These are phyloP conservation scores for Poeciliopsis retropinna DNA, from an alignment of 2,113 vertebrate genomes.

Conservation along the genomic window DNA sequence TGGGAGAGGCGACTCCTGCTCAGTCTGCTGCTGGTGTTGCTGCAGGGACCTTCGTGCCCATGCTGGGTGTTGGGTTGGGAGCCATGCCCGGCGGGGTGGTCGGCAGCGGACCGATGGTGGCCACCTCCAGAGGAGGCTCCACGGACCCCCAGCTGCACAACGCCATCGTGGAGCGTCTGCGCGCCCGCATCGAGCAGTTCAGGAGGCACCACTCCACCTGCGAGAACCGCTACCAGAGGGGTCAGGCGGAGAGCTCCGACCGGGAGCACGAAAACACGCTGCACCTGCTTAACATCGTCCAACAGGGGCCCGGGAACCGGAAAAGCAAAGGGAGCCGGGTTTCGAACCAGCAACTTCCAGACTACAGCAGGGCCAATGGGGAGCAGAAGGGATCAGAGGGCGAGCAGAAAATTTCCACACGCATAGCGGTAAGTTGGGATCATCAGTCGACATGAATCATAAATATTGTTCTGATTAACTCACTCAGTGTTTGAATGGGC, in stretches of 20 bases:
- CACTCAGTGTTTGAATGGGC: not conserved
- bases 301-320: conserved; percentile 86
- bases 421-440: conserved; percentile 89
- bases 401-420: conserved; percentile 86
- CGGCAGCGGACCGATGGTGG: conserved; percentile 71
- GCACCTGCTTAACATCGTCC: conserved; percentile 91
- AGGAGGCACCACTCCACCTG: conserved; percentile 94
- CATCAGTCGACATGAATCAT: not conserved
- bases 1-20: conserved; percentile 92
- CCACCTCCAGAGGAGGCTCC: conserved; percentile 82
- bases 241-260: conserved; percentile 88
- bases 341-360: conserved; percentile 73
- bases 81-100: conserved; percentile 77
- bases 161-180: conserved; percentile 93
- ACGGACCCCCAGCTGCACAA: conserved; percentile 89
- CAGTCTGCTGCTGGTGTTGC: conserved; percentile 81
- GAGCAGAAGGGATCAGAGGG: conserved; percentile 79
- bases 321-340: conserved; percentile 84
- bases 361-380: conserved; percentile 81
- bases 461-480: not conserved
- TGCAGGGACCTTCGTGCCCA: conserved; percentile 77
- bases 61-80: conserved; percentile 82
- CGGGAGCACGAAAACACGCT: conserved; percentile 91
- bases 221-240: conserved; percentile 90
- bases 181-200: conserved; percentile 93